Base-by-base conservation (phyloP, 2,113 vertebrate species). In the Argyrosomus japonicus region DNA sequence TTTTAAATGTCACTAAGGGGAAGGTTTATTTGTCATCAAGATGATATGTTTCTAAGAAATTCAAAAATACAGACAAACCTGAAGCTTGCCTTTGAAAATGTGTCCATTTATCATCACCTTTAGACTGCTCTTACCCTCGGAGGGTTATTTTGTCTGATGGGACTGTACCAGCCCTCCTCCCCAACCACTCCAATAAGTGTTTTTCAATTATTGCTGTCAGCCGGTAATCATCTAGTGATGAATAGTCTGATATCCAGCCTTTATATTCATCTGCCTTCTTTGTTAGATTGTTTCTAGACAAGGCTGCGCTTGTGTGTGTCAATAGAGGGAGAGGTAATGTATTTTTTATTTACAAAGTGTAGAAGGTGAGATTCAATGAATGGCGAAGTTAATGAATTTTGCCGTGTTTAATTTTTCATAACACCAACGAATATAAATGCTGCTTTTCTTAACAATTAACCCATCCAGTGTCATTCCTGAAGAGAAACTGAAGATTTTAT, bases 121-220 rank as follows among this genome's bases (percentile, higher is more conserved):
- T 81, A 80, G 87, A 89, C 88, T 89, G 85, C 84, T 87, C 79
- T 89, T 81, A 82, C 93, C 96, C 95, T 93, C 93, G 6, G 87
- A 95, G 96, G 96, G 96, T 94, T 95, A 89, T 96, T 94, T 94
- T 96, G 96, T 97, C 95, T 96, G 97, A 97, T 96, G 96, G 97
- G 96, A 97, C 95, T 95, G 92, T 89, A 87, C 40, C 86, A 73
- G 81, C 89, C 89, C 90, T 88, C 89, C 87, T 92, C 85, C 96
- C 96, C 95, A 96, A 93, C 91, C 95, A 95, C 97, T 96, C 95
- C 96, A 98, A 99, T 99, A 98, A 99, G 97, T 98, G 97, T 97
- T 99, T 99, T 98, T 99, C 98, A 99, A 99, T 99, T 99, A 99
- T 96, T 96, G 96, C 97, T 99, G 98, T 98, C 98, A 98, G 93